Base-by-base conservation (phyloP, 92 coral and sea anemone genomes). In the Heteractis magnifica region DNA sequence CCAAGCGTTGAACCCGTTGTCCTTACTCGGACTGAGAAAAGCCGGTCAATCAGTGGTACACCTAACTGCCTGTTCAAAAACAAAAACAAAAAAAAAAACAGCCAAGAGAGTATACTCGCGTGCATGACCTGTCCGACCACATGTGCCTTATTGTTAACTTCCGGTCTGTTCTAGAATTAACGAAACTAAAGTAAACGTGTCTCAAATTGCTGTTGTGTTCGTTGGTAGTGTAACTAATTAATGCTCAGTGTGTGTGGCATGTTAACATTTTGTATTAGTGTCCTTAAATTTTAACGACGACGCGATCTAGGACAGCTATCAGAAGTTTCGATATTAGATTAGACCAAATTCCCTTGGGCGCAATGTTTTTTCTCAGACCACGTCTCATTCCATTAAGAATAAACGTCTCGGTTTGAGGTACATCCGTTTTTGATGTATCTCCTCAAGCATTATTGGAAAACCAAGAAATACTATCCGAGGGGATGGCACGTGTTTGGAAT, bases 121-220 rank as follows among this genome's bases (percentile, higher is more conserved):
- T 81, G 84, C 84, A 81, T 81, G 84, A 68, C 84, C 84, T 81
- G 84, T 81, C 84, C 84, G 84, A 81, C 76, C 83, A 65, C 52
- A 52, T 77, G 83, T 65, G 52, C 83, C 84, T 81, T 52, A 18
- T 71, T 80, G 84, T 51, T 20, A 81, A 81, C 65, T 8, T 49
- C 77, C 34, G 56, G 65, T 14, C 72, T 41, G 21, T 13, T 62
- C 58, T 21, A 6, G 16, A 51, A 49, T 58, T 12, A 8, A 23
- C 13, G 21, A 26, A 21, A 23, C 62, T 78, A 52, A 26, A 79
- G 19, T 26, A 56, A 59, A 14, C 49, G 55, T 77, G 49, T 41
- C 19, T 75, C 34, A 6, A 41, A 15, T 9, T n/a, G 4, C 78
- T 64, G 60, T 58, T 80, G 50, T 18, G 19, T 18, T 62, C 20